Conservation (phyloP, 1,140 invertebrate species). For the Diploscapter pachys region DNA sequence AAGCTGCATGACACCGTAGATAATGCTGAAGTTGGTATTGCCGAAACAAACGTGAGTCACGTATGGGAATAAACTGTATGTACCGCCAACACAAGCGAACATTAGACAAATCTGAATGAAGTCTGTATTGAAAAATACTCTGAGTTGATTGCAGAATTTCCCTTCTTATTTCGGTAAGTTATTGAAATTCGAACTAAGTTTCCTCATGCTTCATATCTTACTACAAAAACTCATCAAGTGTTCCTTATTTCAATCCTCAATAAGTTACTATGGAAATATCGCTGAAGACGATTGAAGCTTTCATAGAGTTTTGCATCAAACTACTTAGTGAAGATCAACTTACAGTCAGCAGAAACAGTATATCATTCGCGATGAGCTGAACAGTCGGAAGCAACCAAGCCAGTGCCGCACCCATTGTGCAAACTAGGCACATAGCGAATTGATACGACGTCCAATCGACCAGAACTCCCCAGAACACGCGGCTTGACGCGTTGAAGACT, state of each 20-base stretch:
- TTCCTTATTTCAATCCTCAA: no score
- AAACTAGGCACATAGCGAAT: conserved; percentile 32
- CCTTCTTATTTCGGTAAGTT: no score
- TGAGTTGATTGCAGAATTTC: no score
- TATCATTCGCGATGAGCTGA: conserved; percentile 21
- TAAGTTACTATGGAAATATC: no score
- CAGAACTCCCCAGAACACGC: conserved; percentile 63
- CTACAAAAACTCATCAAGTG: no score
- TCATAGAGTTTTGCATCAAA: no score
- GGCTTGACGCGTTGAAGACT: conserved; percentile 62
- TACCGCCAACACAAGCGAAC: conserved; percentile 39
- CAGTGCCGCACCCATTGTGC: conserved; percentile 22
- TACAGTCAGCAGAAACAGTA: conserved; percentile 26
- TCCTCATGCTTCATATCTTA: no score
- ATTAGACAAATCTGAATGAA: conserved; percentile 29
- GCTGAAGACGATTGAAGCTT: no score
- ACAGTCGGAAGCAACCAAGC: conserved; percentile 26
- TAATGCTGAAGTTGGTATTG: conserved; percentile 33
- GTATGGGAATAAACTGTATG: conserved; percentile 38
- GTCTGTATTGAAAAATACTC: no score
- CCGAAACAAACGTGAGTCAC: conserved; percentile 36
- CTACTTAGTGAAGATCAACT: background rate
- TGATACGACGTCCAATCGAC: conserved; percentile 55
- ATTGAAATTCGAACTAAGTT: no score
- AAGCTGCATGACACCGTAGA: conserved; percentile 34